Evolutionary conservation across 2,888 invertebrate genomes (phyloP), one percentile per base, ranked within the genome.

Genomic region (Aporophyla nigra): DNA sequence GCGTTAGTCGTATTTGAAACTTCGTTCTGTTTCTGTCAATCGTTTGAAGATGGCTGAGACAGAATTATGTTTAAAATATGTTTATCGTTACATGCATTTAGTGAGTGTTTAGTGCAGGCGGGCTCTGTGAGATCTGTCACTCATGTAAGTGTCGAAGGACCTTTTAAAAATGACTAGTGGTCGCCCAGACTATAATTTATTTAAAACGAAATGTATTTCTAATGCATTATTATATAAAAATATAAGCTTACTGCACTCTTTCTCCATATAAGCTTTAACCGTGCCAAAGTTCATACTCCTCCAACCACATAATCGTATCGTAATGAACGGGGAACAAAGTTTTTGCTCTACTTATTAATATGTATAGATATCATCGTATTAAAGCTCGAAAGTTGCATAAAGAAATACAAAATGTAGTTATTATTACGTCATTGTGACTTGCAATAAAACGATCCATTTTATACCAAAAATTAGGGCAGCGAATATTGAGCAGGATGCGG

Each of bases 401-500:
- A 70, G 16, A 49, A 72, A 24, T 19, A 40, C 33, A 12, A 80
- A 74, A 53, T 58, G 2, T 51, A 51, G 43, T 51, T 51, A 40
- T n/a, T 43, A 72, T 27, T 46, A 51, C 21, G 19, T 46, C 19
- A 61, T 51, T 69, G 33, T 16, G 27, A 24, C 43, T 61, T 82
- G 59, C 46, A 61, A 70, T 46, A 24, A 54, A 82, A 76, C 19
- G 14, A 67, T 16, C 61, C 3, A 24, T 5, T 77, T 66, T 58
- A 56, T 51, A 54, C 54, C 70, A 33, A 33, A 16, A 82, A 82
- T 75, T 63, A 83, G 67, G 53, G 53, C 71, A 59, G 53, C 49
- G 58, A 49, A 53, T 59, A 49, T 54, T 58, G 19, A 56, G 54
- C 59, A 63, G 27, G 49, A 65, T n/a, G 68, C 16, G 46, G 80